Evolutionary conservation across 2,797 vertebrate species (phyloP).

Genomic region (Lepilemur septentrionalis): DNA sequence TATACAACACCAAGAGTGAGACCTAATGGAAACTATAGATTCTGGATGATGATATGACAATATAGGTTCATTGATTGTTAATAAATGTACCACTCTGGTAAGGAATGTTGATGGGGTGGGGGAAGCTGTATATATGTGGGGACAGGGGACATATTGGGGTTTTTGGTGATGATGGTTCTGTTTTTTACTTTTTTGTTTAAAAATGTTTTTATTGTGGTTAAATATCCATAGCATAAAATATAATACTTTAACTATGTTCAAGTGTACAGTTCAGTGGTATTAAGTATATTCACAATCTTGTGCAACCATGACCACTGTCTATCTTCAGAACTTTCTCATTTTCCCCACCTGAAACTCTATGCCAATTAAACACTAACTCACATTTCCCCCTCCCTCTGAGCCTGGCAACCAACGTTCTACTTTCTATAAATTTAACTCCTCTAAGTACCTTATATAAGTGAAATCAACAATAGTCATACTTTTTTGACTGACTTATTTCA

Average conservation of each 20-base stretch:
- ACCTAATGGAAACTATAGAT: not conserved
- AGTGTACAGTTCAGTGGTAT: not conserved
- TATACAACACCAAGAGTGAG: not conserved
- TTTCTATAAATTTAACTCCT: not conserved
- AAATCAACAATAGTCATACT: not conserved
- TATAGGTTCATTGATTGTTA: not conserved
- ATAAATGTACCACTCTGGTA: not conserved
- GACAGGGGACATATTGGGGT: not conserved
- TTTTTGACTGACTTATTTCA: not conserved
- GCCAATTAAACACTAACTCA: not conserved
- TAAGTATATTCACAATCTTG: not conserved
- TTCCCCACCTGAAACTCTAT: not conserved
- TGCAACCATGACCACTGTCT: not conserved
- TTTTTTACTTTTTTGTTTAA: conserved; percentile 5
- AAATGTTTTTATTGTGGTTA: not conserved
- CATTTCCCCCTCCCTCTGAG: not conserved
- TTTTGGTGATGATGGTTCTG: not conserved
- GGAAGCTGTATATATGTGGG: not conserved
- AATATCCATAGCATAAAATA: not conserved
- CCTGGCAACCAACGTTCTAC: not conserved
- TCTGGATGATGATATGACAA: not conserved
- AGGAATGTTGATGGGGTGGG: not conserved
- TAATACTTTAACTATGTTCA: not conserved
- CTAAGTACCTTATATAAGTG: not conserved
- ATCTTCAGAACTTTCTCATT: not conserved